Evolutionary conservation across 2,888 invertebrate genomes (phyloP), one percentile per base, ranked within the genome.

Genomic region (Baronia brevicornis): DNA sequence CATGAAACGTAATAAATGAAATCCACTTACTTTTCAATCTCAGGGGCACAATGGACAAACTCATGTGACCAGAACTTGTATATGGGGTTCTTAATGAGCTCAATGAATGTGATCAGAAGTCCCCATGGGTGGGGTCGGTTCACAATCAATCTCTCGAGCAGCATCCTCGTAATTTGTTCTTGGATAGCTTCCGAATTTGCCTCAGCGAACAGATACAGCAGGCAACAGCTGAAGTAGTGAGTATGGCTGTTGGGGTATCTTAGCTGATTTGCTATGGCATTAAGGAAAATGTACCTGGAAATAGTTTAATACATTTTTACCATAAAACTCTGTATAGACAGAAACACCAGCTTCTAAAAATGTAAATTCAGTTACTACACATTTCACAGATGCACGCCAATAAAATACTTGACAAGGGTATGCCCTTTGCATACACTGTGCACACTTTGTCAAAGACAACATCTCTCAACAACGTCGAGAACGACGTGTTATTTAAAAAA

Each of bases 91-190:
- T 98, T 98, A 60, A 99, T 98, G 40, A 99, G 88, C 71, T 99
- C 99, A 48, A 98, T 98, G 79, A 99, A 99, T 0, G 99, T 99
- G 47, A 99, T 97, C 18, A 99, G 87, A 24, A 99, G 85, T 6
- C 99, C 99, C 99, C 99, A 99, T 0, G 99, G 99, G 79, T 99
- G 99, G 3, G 99, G 99, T 27, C 99, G 88, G 78, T 98, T 98
- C 1, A 98, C 98, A 49, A 99, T 98, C 38, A 99, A 87, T 50
- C 99, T 87, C 69, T 99, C 99, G 36, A 99, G 87, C 32, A 99
- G 86, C 51, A 98, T 98, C 59, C 98, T 86, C 0, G 97, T 98
- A 31, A 98, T 98, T 72, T 98, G 98, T 73, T 99, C 99, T 54
- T 99, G 98, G 39, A 99, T 96, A 3, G 96, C 96, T 74, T 98